A percentile compares a stretch with the other conserved stretches of the same genome.
These are phyloP conservation scores for Tridacna gigas DNA, from an alignment of 2,888 invertebrate genomes.

Conservation along the genomic window DNA sequence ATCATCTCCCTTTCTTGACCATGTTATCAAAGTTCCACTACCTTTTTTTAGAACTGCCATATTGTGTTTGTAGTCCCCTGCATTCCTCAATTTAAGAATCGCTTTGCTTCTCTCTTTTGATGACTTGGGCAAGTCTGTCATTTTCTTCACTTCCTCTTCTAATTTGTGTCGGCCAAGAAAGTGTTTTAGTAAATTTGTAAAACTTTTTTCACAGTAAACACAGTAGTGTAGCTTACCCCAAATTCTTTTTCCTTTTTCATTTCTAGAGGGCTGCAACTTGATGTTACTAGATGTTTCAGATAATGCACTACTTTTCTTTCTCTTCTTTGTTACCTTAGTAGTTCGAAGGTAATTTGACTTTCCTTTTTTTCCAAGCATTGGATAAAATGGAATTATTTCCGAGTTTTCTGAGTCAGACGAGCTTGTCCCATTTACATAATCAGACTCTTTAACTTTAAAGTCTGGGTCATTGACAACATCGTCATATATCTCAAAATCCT, in stretches of 20 bases:
- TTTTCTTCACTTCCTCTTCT: slow-evolving; percentile 35
- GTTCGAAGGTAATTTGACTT: too few species aligned
- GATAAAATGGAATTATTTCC: slow-evolving; percentile 1
- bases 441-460: too few species aligned
- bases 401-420: too few species aligned
- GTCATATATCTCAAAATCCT: background rate
- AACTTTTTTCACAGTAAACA: slow-evolving; percentile 35
- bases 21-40: slow-evolving; percentile 41
- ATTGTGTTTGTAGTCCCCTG: slow-evolving; percentile 54
- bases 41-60: slow-evolving; percentile 42
- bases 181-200: slow-evolving; percentile 49
- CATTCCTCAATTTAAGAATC: slow-evolving; percentile 46
- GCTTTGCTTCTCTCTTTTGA: slow-evolving; percentile 36
- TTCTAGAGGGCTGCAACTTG: slow-evolving; percentile 31
- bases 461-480: background rate
- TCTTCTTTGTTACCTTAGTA: too few species aligned
- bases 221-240: slow-evolving; percentile 54
- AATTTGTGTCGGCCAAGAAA: slow-evolving; percentile 33
- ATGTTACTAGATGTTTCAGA: background rate
- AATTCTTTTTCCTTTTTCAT: slow-evolving; percentile 28
- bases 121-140: slow-evolving; percentile 18
- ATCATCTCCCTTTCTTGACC: slow-evolving; percentile 33
- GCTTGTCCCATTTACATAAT: too few species aligned
- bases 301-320: too few species aligned
- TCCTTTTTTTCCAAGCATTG: background rate